These are phyloP conservation scores for Nebria brevicollis DNA, from an alignment of 2,888 invertebrate species.

Conservation along the genomic window DNA sequence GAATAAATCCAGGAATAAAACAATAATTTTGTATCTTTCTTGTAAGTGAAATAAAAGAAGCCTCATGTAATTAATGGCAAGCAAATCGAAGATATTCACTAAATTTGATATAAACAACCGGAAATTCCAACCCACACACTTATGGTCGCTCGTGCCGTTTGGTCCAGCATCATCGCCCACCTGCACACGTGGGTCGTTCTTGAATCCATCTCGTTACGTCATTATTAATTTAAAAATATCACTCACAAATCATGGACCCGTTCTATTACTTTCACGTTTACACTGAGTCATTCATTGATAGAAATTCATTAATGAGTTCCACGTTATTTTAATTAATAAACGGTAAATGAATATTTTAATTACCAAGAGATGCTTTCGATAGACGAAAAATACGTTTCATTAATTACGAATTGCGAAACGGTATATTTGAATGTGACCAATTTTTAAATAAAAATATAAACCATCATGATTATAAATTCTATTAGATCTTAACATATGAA, in stretches of 20 bases:
- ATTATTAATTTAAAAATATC: slow-evolving; percentile 29
- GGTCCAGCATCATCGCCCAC: background rate
- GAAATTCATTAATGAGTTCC: slow-evolving; percentile 2
- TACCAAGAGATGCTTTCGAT: background rate
- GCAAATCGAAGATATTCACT: background rate
- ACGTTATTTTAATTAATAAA: background rate
- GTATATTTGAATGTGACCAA: too few relatives aligned
- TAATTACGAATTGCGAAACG: background rate
- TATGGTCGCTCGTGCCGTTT: slow-evolving; percentile 13
- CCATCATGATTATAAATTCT: too few relatives aligned
- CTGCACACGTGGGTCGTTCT: slow-evolving; percentile 4
- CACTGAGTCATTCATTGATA: background rate
- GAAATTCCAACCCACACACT: slow-evolving; percentile 15
- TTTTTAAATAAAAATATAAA: too few relatives aligned
- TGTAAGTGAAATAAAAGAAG: too few relatives aligned
- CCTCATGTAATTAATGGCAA: background rate
- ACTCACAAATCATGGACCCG: background rate
- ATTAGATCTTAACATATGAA: too few relatives aligned
- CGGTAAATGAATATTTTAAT: background rate
- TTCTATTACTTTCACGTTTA: slow-evolving; percentile 17
- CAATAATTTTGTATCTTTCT: too few relatives aligned
- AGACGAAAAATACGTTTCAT: slow-evolving; percentile 1
- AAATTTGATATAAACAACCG: slow-evolving; percentile 21
- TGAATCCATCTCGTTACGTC: slow-evolving; percentile 28
- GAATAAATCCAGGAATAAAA: too few relatives aligned